Base-by-base conservation (phyloP, 1,140 invertebrate genomes). In the Teleopsis dalmanni region DNA sequence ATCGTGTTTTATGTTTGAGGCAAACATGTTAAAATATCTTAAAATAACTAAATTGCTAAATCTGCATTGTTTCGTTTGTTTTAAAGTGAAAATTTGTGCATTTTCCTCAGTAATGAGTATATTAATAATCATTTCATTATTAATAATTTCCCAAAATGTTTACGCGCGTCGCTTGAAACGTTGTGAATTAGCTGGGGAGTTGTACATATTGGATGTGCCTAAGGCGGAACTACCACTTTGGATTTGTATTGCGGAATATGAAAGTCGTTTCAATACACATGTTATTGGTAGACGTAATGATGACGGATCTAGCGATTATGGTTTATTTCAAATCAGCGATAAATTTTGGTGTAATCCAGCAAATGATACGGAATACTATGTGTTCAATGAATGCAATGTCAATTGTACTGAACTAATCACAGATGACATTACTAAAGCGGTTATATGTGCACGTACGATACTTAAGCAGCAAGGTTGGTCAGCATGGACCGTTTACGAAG, bases 401-500 rank as follows among this genome's bases (percentile, higher is more conserved):
- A 62, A 64, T 34, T 69, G 65, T 43, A 60, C 48, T 0, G 50
- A 55, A 1, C 47, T 69, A n/a, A 31, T 69, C 13, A 52, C 25
- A 25, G 58, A 69, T 48, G 57, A 69, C 50, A 69, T 69, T n/a
- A 65, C 62, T 3, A 50, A 40, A 41, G 52, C 65, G 11, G 59
- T 69, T 3, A 48, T 48, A 6, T 69, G 65, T 59, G 65, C 65
- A 0, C 41, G 48, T 4, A 50, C 54, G 16, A 64, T 69, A 46
- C 56, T 41, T 22, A 54, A 33, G 16, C 59, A 62, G 6, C 65
- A 75, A 75, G 84, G 84, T 10, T 87, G 83, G 70, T 73, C 77
- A 5, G 84, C 84, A 10, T 87, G 84, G 84, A 76, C 76, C 0
- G 81, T 82, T 0, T 84, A 83, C 52, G 64, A 54, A 6, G 56